A percentile compares a stretch with the other conserved stretches of the same genome.
Conservation (phyloP, 2,888 invertebrate genomes). For the Dasypogon diadema region DNA sequence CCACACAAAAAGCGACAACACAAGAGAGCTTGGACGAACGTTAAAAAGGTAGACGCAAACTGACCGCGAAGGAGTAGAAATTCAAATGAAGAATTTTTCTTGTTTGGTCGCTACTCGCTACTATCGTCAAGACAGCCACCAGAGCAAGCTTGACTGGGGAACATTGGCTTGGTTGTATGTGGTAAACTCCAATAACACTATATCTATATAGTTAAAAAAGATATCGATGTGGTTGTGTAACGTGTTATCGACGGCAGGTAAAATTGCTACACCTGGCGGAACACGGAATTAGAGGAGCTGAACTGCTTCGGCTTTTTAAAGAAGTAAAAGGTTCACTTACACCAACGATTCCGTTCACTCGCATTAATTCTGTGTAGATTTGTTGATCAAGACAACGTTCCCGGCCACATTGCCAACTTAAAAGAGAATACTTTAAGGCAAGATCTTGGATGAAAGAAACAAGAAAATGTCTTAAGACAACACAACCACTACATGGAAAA, state of each 20-base stretch:
- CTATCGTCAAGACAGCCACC: conserved; percentile 32
- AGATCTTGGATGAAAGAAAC: background rate
- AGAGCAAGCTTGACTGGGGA: conserved; percentile 28
- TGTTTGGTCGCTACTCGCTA: conserved; percentile 22
- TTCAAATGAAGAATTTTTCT: conserved; percentile 54
- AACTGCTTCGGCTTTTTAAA: background rate
- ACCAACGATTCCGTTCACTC: background rate
- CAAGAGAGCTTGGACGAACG: conserved; percentile 25
- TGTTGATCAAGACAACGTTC: background rate
- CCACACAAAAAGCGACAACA: conserved; percentile 12
- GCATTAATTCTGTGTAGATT: background rate
- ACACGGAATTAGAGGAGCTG: background rate
- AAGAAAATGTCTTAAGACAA: background rate
- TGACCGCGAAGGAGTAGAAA: conserved; percentile 56
- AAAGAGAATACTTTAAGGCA: background rate
- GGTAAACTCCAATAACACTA: background rate
- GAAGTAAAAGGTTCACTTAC: background rate
- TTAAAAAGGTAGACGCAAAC: conserved; percentile 42
- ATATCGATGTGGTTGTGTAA: background rate
- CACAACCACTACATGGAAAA: conserved; percentile 10
- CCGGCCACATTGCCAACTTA: conserved; percentile 10
- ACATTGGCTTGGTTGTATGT: background rate
- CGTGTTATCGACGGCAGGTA: conserved; percentile 37
- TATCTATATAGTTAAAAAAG: background rate
- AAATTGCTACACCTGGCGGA: conserved; percentile 36